Evolutionary conservation across 1,140 invertebrate genomes (phyloP).

Genomic region (Rhopalosiphum maidis): DNA sequence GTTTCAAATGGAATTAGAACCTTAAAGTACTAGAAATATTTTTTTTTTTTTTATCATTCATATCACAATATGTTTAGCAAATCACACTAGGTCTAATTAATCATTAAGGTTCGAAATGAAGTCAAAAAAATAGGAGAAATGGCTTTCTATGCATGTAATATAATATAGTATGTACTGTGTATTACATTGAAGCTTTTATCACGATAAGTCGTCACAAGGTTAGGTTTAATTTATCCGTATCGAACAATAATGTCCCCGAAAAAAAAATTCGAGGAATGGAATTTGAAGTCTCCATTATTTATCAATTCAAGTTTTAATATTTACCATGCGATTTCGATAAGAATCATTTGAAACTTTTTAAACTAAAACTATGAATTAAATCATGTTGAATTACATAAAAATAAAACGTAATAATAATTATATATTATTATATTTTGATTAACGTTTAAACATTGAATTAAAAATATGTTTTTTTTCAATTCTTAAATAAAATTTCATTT

Average conservation of each 20-base stretch:
- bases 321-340: neutral
- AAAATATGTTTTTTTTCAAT: neutral
- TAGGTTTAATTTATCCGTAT: neutral
- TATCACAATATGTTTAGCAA: neutral
- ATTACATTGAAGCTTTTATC: neutral
- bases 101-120: neutral
- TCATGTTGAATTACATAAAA: neutral
- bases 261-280: neutral
- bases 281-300: neutral
- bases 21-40: neutral
- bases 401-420: neutral
- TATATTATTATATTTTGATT: neutral
- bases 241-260: neutral
- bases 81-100: neutral
- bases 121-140: neutral
- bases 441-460: neutral
- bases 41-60: neutral
- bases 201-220: neutral
- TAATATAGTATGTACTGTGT: neutral
- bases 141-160: neutral
- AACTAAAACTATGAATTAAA: neutral
- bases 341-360: neutral
- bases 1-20: neutral
- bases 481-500: neutral
- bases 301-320: neutral